Percentiles rank a stretch among this genome's conserved stretches.
Conservation (phyloP, 1,140 invertebrate genomes). For the Planococcus citri region DNA sequence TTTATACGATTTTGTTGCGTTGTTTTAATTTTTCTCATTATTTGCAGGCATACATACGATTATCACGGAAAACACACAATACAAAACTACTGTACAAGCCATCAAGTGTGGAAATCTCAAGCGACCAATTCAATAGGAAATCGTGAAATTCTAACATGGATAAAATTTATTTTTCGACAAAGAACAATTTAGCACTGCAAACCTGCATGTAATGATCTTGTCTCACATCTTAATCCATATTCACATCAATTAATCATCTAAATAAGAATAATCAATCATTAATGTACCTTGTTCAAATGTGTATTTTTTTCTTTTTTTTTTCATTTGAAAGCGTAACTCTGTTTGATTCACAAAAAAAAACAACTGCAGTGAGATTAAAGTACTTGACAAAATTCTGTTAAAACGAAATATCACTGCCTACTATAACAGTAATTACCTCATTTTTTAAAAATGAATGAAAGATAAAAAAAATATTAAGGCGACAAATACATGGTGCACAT, state of each 20-base stretch:
- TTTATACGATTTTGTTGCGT: slow-evolving; percentile 15
- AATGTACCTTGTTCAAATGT: background rate
- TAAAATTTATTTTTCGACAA: background rate
- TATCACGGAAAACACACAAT: too few relatives aligned
- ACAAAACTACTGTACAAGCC: too few relatives aligned
- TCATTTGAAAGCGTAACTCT: background rate
- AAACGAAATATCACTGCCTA: background rate
- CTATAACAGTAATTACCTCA: background rate
- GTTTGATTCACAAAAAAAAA: slow-evolving; percentile 9
- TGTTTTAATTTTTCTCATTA: background rate
- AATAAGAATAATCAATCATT: background rate
- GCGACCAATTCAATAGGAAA: background rate
- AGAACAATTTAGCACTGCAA: too few relatives aligned
- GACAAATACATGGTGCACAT: background rate
- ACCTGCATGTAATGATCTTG: too few relatives aligned
- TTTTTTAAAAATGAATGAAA: background rate
- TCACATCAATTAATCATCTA: background rate
- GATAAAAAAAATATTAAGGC: background rate
- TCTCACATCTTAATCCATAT: too few relatives aligned
- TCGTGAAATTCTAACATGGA: background rate
- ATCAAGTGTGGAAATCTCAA: background rate
- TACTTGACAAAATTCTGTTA: too few relatives aligned
- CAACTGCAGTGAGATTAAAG: too few relatives aligned
- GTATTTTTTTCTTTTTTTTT: too few relatives aligned
- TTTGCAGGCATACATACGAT: background rate